Evolutionary conservation across 2,888 invertebrate species (phyloP), one percentile per base, ranked within the genome.

Genomic region (Blera fallax): DNA sequence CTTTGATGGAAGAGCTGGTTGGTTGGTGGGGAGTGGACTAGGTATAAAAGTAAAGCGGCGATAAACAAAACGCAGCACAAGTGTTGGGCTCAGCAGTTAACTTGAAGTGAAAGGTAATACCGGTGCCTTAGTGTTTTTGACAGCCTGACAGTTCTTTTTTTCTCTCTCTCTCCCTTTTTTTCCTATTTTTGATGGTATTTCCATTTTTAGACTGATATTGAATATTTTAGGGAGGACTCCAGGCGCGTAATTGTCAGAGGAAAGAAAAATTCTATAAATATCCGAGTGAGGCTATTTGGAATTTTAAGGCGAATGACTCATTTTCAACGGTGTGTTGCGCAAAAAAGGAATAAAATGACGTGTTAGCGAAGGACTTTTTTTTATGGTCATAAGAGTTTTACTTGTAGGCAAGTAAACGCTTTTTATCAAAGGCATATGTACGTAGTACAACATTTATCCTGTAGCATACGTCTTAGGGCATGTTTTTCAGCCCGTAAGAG

Each of bases 81-180:
- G 45, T 70, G 69, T 45, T 37, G 70, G 58, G 58, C 60, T 58
- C 34, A 56, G 37, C 72, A 50, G 37, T 60, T 72, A 18, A 40
- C 27, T 18, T 29, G 48, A n/a, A 48, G 58, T 10, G 50, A 50
- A 72, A 16, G 60, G 14, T 70, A 58, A 60, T 72, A 62, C 14
- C 21, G 24, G 50, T 52, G 29, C 21, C 40, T 29, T 40, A 11
- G 21, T 27, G 29, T 52, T 73, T 64, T 52, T 62, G 62, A 62
- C 62, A 73, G 37, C 16, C 11, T 24, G 60, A 72, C 73, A 40
- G 18, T 52, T 73, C 50, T 48, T 64, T 43, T 16, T 40, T 45
- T 45, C 34, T n/a, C 24, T 21, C 11, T 2, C 18, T n/a, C n/a
- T 16, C 8, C n/a, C 16, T 18, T 21, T 27, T 18, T 11, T 8